Evolutionary conservation across 2,797 vertebrate genomes (phyloP), one percentile per base, ranked within the genome.

Genomic region (Coracias cyanogaster): DNA sequence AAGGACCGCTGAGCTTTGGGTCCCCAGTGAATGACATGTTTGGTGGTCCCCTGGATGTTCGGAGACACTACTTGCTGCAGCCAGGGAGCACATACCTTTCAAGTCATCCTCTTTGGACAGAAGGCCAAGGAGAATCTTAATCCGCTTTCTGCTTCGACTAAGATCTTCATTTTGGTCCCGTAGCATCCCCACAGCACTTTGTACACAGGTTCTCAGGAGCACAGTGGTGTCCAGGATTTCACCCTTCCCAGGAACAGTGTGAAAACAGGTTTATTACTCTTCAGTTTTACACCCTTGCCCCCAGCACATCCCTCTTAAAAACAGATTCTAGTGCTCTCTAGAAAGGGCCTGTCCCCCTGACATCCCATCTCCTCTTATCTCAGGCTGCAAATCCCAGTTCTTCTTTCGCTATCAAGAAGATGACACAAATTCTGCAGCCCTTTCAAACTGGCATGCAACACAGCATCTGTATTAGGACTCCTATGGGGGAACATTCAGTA

Each of bases 101-200:
- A 98, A 62, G 33, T 82, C 45, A 17, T 97, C 92, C 9, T 96
- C 94, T 45, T 98, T 97, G 15, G 89, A 97, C 35, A 99, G 93
- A 6, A 99, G 98, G n/a, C 96, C 90, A 49, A 99, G 98, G 22
- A 99, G 98, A 35, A 99, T 97, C 91, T 98, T 97, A 74, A 99
- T 98, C 87, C 99, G 98, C 71, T 51, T 97, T 55, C 98, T 98
- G 83, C 98, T 98, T 46, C 99, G 99, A 29, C 91, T 81, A 4
- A 97, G 91, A 48, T 96, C 72, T 51, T 98, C 97, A 0, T 96
- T 96, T 79, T 98, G 98, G 94, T 99, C 99, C 65, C 95, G 97
- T 10, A 99, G 98, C 98, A 99, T 98, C 39, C 99, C 98, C 28
- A 99, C 99, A 10, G 99, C 99, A 13, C 98, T 98, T 93, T 99